Base-by-base conservation (phyloP, 2,888 invertebrate genomes). In the Dione vanillae region DNA sequence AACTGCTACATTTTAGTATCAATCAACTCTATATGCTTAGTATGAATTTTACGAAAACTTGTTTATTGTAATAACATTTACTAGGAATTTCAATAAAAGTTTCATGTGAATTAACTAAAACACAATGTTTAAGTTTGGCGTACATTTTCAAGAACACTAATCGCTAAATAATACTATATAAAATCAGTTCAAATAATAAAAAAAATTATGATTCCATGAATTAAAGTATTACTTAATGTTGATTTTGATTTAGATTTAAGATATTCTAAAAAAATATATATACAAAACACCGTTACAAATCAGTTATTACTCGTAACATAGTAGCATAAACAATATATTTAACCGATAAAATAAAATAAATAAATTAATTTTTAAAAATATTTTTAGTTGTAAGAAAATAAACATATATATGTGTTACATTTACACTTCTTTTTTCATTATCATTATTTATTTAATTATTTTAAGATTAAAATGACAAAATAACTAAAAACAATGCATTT, bases 211-310 rank as follows among this genome's bases (percentile, higher is more conserved):
- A 10, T 61, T 61, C 61, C 16, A 45, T 20, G 61, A 61, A 5
- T 27, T 61, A 27, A 1, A 56, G 7, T 45, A 45, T n/a, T 11
- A 16, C 0, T 61, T 27, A 20, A 27, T 43, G 43, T 61, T 45
- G n/a, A 45, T 61, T 45, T 61, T 45, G 45, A 45, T 61, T 61
- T 61, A 45, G 27, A 61, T n/a, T n/a, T 11, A 1, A n/a, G 2
- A 56, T 16, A 9, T 56, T 10, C 16, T 37, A 6, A 37, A n/a
- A n/a, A n/a, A n/a, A n/a, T n/a, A n/a, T n/a, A n/a, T n/a, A n/a
- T n/a, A n/a, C n/a, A n/a, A n/a, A n/a, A n/a, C n/a, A n/a, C n/a
- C n/a, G n/a, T n/a, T n/a, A n/a, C n/a, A n/a, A n/a, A n/a, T n/a
- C n/a, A n/a, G n/a, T n/a, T n/a, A n/a, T n/a, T n/a, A n/a, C n/a